These are phyloP conservation scores for Pterocles gutturalis DNA, from an alignment of 2,113 vertebrate species.

Conservation along the genomic window DNA sequence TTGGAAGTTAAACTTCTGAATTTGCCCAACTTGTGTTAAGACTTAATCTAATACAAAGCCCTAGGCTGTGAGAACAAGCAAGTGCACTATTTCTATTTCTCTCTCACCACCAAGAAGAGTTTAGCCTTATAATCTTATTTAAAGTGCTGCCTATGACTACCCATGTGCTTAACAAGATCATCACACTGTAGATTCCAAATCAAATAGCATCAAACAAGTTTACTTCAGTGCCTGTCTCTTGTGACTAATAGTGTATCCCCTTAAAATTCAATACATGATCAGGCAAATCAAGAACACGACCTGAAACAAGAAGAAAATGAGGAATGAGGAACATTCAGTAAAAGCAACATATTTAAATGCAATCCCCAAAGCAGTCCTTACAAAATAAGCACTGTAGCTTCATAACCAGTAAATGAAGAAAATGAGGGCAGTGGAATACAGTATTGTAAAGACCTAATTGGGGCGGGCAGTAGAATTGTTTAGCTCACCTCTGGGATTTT, in stretches of 20 bases:
- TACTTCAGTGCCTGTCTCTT: neutral
- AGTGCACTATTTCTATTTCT: neutral
- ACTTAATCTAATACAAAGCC: neutral
- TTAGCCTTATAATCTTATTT: neutral
- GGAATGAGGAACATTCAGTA: neutral
- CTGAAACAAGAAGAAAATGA: neutral
- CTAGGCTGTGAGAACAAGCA: neutral
- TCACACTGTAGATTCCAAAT: neutral
- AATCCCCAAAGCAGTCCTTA: neutral
- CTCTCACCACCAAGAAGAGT: neutral
- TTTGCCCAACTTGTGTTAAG: neutral
- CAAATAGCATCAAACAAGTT: neutral
- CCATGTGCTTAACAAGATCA: neutral
- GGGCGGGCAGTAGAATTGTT: neutral
- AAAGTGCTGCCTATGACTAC: neutral
- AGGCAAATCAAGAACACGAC: neutral
- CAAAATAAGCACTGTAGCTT: neutral
- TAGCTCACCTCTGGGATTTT: neutral
- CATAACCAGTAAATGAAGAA: neutral
- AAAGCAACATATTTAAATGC: neutral
- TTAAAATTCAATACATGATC: slow-evolving; percentile 4
- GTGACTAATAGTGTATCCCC: neutral
- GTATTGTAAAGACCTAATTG: neutral
- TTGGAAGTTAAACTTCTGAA: slow-evolving; percentile 20
- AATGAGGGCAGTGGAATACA: neutral